phyloP scores from a whole-genome alignment of 2,113 vertebrate genomes.

The Aix galericulata region DNA sequence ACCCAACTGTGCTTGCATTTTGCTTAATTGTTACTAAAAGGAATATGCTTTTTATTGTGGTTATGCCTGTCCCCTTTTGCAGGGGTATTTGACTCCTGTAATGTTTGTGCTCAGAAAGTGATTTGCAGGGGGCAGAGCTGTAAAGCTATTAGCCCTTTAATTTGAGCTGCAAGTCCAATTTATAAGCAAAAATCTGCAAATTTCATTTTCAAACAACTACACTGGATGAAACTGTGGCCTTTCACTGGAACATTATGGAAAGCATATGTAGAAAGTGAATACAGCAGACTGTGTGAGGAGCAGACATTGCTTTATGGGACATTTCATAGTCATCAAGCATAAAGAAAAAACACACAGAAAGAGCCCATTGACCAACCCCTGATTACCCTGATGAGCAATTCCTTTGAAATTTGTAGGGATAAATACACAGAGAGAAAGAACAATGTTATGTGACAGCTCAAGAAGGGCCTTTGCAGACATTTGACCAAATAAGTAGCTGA shows the following conservation, averaged over 20 bases:
- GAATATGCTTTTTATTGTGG: not conserved
- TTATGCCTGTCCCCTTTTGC: not conserved
- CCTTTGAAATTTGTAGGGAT: not conserved
- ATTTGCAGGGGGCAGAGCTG: not conserved
- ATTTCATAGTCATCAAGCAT: not conserved
- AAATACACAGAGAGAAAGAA: not conserved
- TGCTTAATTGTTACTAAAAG: not conserved
- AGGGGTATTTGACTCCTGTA: not conserved
- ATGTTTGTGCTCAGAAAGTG: not conserved
- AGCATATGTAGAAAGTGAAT: not conserved
- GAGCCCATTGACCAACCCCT: not conserved
- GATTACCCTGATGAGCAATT: not conserved
- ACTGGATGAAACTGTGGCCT: not conserved
- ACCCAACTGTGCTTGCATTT: not conserved
- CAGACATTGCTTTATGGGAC: not conserved
- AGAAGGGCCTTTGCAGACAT: not conserved
- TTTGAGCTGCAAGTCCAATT: not conserved
- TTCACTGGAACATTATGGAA: not conserved
- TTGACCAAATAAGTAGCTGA: not conserved
- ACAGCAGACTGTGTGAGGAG: not conserved
- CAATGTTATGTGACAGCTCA: not conserved
- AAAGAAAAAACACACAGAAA: not conserved
- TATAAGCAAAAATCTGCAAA: not conserved
- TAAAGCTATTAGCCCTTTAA: not conserved
- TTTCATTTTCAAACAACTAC: not conserved